These are phyloP conservation scores for Scrobipalpa atriplicella DNA, from an alignment of 2,888 invertebrate species.

Conservation along the genomic window DNA sequence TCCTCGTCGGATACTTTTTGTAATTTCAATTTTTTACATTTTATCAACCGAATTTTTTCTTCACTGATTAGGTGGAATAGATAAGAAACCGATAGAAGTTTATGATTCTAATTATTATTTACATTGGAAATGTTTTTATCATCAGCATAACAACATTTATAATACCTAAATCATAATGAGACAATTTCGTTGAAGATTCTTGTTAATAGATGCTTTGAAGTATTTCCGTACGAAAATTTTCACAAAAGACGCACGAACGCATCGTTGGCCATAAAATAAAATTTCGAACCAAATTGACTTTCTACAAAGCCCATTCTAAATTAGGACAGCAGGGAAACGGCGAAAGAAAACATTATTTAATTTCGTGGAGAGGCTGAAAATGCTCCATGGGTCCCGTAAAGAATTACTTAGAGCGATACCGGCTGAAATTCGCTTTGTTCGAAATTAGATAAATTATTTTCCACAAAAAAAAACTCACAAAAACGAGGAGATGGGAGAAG, in stretches of 20 bases:
- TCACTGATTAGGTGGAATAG: not conserved
- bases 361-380: conserved; percentile 35
- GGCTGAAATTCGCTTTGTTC: conserved; percentile 67
- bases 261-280: conserved; percentile 7
- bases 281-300: conserved; percentile 22
- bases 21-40: conserved; percentile 15
- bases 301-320: conserved; percentile 22
- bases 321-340: conserved; percentile 22
- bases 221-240: not conserved
- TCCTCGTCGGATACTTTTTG: conserved; percentile 83
- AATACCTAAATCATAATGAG: not conserved
- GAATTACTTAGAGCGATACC: conserved; percentile 45
- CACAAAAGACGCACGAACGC: conserved; percentile 6
- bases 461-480: conserved; percentile 66
- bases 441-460: conserved; percentile 74
- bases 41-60: not conserved
- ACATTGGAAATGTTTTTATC: not conserved
- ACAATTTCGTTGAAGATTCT: not conserved
- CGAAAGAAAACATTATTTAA: conserved; percentile 40
- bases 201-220: not conserved
- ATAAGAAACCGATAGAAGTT: not conserved
- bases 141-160: not conserved
- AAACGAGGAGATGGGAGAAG: conserved; percentile 59
- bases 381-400: conserved; percentile 37
- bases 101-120: not conserved